Evolutionary conservation across 2,113 vertebrate genomes (phyloP).

Genomic region (Ciconia boyciana): DNA sequence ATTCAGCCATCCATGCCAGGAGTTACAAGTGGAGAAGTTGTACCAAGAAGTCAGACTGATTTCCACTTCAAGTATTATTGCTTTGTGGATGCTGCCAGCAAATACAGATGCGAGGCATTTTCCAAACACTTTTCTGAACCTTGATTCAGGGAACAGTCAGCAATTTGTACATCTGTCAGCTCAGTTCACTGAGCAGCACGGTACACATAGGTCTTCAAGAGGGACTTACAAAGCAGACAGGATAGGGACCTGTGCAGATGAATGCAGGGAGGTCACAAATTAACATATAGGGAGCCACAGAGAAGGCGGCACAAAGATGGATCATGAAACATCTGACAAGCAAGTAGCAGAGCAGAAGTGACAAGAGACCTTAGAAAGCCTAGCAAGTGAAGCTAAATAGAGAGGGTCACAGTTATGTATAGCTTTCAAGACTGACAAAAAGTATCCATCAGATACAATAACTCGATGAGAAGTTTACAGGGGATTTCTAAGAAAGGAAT

Average conservation of each 20-base stretch:
- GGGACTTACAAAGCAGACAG: not conserved
- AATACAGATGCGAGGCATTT: not conserved
- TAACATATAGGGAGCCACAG: not conserved
- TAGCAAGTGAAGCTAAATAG: not conserved
- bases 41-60: constrained; percentile 41
- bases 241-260: not conserved
- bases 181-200: not conserved
- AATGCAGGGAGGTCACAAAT: not conserved
- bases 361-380: not conserved
- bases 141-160: not conserved
- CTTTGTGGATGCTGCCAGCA: constrained; percentile 35
- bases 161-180: constrained; percentile 14
- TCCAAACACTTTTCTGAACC: constrained; percentile 2
- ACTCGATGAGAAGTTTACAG: not conserved
- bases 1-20: constrained; percentile 47
- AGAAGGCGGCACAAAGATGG: not conserved
- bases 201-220: not conserved
- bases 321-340: not conserved
- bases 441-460: constrained; percentile 2
- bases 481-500: not conserved
- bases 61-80: constrained; percentile 28
- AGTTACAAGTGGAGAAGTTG: constrained; percentile 46
- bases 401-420: not conserved
- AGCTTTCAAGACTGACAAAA: constrained; percentile 16
- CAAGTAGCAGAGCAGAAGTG: constrained; percentile 2